Conservation (phyloP, 1,140 invertebrate genomes). For the Mizuhopecten yessoensis region DNA sequence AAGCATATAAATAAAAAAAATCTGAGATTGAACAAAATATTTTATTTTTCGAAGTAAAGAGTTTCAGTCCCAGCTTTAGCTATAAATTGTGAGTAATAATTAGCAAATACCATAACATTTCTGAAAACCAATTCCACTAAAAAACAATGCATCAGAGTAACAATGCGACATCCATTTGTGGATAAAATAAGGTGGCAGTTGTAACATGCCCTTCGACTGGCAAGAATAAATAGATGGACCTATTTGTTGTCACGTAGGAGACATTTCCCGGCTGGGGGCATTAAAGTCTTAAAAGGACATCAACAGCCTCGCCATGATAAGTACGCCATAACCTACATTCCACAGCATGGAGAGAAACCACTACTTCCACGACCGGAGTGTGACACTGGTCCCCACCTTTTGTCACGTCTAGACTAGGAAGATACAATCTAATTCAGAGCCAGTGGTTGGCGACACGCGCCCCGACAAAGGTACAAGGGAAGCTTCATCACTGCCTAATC, state of each 20-base stretch:
- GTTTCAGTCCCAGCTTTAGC: no score
- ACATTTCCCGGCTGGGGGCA: neutral
- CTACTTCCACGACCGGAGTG: neutral
- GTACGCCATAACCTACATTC: neutral
- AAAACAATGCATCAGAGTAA: no score
- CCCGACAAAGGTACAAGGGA: neutral
- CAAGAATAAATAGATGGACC: neutral
- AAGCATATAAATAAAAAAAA: no score
- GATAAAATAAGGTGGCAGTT: neutral
- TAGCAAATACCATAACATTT: no score
- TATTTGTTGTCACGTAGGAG: neutral
- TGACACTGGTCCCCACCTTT: neutral
- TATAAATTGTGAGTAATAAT: no score
- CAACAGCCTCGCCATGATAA: conserved; percentile 10
- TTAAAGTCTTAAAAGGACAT: conserved; percentile 9
- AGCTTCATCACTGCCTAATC: conserved; percentile 1
- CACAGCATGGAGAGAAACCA: neutral
- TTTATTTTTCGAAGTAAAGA: no score
- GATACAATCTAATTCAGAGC: neutral
- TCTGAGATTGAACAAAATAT: no score
- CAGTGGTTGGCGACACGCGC: neutral
- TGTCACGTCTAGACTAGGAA: neutral
- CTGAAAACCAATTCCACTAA: no score
- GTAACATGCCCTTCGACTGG: neutral
- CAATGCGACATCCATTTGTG: no score